Evolutionary conservation across 2,888 invertebrate genomes (phyloP).

Genomic region (Psylliodes chrysocephalus): DNA sequence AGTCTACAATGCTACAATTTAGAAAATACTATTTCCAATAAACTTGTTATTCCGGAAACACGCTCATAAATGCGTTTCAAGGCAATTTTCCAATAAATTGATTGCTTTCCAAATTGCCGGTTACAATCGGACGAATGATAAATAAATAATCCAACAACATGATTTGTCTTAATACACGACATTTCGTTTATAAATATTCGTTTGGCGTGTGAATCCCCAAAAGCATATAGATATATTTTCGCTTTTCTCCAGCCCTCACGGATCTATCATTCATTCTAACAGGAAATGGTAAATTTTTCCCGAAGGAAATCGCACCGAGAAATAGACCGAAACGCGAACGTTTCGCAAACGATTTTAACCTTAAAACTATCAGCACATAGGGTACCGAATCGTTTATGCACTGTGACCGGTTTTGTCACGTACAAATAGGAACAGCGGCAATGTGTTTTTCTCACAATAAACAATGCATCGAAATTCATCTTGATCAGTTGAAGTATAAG

Average conservation of each 20-base stretch:
- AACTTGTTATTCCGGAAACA: no score
- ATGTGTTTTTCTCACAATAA: constrained; percentile 54
- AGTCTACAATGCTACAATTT: no score
- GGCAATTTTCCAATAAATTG: no score
- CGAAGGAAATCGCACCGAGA: not conserved
- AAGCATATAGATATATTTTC: constrained; percentile 50
- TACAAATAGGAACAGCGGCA: not conserved
- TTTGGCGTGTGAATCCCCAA: constrained; percentile 52
- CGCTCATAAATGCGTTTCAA: no score
- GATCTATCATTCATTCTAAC: constrained; percentile 40
- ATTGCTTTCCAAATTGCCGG: no score
- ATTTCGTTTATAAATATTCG: constrained; percentile 51
- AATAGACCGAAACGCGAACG: not conserved
- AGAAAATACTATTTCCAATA: no score
- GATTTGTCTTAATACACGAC: constrained; percentile 46
- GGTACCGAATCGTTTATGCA: not conserved
- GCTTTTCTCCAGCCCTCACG: constrained; percentile 34
- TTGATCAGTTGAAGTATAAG: constrained; percentile 59
- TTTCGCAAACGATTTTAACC: not conserved
- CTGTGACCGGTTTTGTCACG: not conserved
- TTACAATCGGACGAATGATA: not conserved
- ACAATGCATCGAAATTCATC: constrained; percentile 63
- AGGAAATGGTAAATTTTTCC: constrained; percentile 35
- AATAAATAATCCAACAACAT: constrained; percentile 13
- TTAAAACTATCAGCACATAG: not conserved